phyloP scores from a whole-genome alignment of 2,888 invertebrate species.

The Euphydryas editha region DNA sequence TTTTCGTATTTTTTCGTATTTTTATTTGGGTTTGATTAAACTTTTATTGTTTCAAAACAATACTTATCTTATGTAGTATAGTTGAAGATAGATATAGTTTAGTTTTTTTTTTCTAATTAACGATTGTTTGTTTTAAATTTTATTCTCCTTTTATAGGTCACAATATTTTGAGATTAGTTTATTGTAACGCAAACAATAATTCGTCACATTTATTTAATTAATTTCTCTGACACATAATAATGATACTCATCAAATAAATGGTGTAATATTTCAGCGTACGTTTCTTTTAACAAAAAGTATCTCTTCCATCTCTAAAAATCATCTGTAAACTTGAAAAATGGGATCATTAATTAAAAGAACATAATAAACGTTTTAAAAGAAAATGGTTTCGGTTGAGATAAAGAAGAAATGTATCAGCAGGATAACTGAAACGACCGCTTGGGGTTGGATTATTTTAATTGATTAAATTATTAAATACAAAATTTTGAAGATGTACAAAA shows the following conservation, averaged over 20 bases:
- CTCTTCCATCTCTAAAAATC: no score
- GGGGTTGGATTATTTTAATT: not conserved
- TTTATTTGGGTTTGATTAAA: no score
- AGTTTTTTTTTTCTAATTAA: not conserved
- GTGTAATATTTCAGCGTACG: not conserved
- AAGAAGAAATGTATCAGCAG: not conserved
- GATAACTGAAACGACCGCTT: not conserved
- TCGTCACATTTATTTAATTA: not conserved
- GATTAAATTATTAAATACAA: not conserved
- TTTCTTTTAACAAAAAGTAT: not conserved
- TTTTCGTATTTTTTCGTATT: no score
- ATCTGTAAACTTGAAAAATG: not conserved
- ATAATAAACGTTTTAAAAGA: slow-evolving; percentile 3
- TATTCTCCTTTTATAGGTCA: no score
- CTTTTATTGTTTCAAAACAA: no score
- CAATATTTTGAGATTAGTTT: no score
- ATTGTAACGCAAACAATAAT: no score
- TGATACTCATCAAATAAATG: not conserved
- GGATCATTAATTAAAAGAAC: not conserved
- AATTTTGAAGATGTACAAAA: no score
- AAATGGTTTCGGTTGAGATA: not conserved
- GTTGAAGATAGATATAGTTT: no score
- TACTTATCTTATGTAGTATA: no score
- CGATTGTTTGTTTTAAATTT: no score
- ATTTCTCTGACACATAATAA: not conserved